Evolutionary conservation across 1,140 invertebrate species (phyloP), one percentile per base, ranked within the genome.

Genomic region (Dendroctonus ponderosae): DNA sequence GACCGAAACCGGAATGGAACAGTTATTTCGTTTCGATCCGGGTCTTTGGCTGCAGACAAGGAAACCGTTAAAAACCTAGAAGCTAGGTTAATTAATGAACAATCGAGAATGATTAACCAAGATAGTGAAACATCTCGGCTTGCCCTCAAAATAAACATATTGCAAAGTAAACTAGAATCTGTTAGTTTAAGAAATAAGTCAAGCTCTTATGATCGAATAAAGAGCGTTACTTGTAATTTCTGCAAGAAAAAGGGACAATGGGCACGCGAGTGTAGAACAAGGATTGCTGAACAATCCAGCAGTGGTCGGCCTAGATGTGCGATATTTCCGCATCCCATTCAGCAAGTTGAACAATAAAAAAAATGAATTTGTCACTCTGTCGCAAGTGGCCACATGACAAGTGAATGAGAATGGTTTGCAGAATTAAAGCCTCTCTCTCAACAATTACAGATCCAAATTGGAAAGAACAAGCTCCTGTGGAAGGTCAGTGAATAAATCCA

Each of bases 81-180:
- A 41, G 69, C 76, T 0, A 77, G 78, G 59, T 69, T 72, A 63
- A 69, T 79, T 7, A 69, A 76, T 49, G 73, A 72, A 49, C 76
- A 79, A 60, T 7, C 76, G 12, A 72, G 70, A 66, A 74, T n/a
- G n/a, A n/a, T n/a, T n/a, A n/a, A n/a, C n/a, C n/a, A n/a, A n/a
- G n/a, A n/a, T n/a, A n/a, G n/a, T n/a, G n/a, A n/a, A 71, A 62
- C 76, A 72, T 15, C 46, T 40, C 14, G 26, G 63, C 11, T 66
- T 68, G 59, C 73, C 70, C 40, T 70, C 74, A 68, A 72, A 26
- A 26, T 48, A 60, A 63, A 67, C 52, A 43, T 39, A 5, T 7
- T 65, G 9, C 52, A 60, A 58, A 39, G 58, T 60, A 65, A 39
- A 60, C 46, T 52, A 43, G 62, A 58, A n/a, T 5, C 1, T 38